A percentile compares a stretch with the other conserved stretches of the same genome.
These are phyloP conservation scores for Tragelaphus eurycerus DNA, from an alignment of 2,797 vertebrate genomes.

Conservation along the genomic window DNA sequence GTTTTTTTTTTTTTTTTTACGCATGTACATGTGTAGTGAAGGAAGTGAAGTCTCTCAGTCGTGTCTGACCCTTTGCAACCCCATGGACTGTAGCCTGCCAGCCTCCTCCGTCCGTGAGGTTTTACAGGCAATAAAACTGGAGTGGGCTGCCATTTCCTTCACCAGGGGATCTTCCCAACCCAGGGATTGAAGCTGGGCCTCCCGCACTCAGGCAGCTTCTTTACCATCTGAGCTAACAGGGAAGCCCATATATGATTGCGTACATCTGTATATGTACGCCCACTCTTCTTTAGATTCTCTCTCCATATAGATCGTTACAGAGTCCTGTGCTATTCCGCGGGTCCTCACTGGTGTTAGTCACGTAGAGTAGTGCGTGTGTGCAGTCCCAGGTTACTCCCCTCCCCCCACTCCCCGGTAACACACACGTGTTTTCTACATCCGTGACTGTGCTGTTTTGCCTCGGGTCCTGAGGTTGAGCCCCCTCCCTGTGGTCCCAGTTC, in stretches of 20 bases:
- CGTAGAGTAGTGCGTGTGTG: accelerated
- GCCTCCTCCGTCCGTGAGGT: neutral
- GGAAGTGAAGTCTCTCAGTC: neutral
- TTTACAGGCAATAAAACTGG: neutral
- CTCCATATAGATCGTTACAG: neutral
- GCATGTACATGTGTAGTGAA: neutral
- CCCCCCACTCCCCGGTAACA: neutral
- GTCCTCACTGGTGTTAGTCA: neutral
- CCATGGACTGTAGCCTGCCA: neutral
- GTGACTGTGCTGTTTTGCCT: neutral
- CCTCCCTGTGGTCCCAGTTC: neutral
- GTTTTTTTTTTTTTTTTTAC: too few relatives aligned
- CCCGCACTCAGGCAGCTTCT: neutral
- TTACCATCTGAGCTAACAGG: neutral
- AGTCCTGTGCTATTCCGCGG: neutral
- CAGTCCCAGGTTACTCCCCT: neutral
- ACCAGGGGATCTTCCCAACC: neutral
- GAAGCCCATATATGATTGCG: neutral
- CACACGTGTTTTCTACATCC: accelerated
- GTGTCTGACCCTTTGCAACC: accelerated
- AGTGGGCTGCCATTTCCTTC: neutral
- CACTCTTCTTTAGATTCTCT: neutral
- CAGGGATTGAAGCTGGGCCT: neutral
- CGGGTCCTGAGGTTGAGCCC: neutral
- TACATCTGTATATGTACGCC: accelerated